These are phyloP conservation scores for Creontiades dilutus DNA, from an alignment of 2,888 invertebrate species.

Conservation along the genomic window DNA sequence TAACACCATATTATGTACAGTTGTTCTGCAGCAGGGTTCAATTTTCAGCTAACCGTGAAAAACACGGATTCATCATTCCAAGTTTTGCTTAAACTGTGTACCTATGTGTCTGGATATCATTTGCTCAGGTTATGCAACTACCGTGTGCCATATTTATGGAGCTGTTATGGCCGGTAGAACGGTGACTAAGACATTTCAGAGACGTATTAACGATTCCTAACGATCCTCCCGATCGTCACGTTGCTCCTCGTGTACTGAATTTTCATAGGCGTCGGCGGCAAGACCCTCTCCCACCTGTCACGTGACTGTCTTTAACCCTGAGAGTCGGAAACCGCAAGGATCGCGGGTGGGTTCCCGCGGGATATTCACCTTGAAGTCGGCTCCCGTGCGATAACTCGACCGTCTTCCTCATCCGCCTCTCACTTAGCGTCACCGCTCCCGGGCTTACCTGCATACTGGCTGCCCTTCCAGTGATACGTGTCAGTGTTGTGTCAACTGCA, in stretches of 20 bases:
- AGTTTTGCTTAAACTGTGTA: too few species aligned
- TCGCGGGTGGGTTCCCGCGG: slow-evolving; percentile 2
- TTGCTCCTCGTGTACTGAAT: background rate
- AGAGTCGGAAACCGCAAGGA: slow-evolving; percentile 30
- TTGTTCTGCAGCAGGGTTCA: too few species aligned
- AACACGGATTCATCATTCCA: too few species aligned
- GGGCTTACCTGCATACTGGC: background rate
- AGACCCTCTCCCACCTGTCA: background rate
- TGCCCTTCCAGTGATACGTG: background rate
- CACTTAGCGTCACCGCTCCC: slow-evolving; percentile 5
- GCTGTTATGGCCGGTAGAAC: too few species aligned
- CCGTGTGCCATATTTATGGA: too few species aligned
- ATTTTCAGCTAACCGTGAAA: too few species aligned
- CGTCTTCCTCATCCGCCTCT: slow-evolving; percentile 16
- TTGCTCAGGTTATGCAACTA: too few species aligned
- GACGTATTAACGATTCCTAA: background rate
- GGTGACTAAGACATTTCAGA: too few species aligned
- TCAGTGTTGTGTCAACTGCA: too few species aligned
- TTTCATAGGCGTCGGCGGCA: background rate
- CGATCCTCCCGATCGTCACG: background rate
- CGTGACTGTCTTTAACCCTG: slow-evolving; percentile 22
- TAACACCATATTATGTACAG: too few species aligned
- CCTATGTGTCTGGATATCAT: too few species aligned
- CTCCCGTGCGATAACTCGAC: background rate
- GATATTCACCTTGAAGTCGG: slow-evolving; percentile 35